Evolutionary conservation across 1,140 invertebrate genomes (phyloP).

Genomic region (Marisa cornuarietis): DNA sequence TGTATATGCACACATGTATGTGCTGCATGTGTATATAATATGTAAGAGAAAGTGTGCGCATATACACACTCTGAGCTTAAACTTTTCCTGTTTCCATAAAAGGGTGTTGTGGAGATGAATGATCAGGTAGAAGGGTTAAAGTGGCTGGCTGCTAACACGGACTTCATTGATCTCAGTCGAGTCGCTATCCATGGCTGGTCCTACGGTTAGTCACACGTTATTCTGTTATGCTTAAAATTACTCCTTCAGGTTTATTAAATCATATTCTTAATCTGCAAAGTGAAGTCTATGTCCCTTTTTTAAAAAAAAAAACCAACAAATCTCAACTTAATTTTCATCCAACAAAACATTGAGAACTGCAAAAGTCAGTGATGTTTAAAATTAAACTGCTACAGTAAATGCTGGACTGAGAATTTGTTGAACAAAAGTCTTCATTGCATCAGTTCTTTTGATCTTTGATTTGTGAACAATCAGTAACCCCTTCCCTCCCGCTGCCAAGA

Average conservation of each 20-base stretch:
- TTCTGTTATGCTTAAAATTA: not conserved
- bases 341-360: not conserved
- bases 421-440: too few species aligned
- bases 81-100: constrained; percentile 29
- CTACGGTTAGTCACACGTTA: constrained; percentile 77
- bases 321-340: not conserved
- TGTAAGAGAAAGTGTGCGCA: not conserved
- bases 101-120: constrained; percentile 92
- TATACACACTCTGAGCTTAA: not conserved
- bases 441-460: too few species aligned
- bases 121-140: constrained; percentile 96
- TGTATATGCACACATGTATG: too few species aligned
- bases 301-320: too few species aligned
- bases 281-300: not conserved
- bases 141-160: constrained; percentile 82
- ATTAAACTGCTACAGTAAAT: too few species aligned
- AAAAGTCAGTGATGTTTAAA: too few species aligned
- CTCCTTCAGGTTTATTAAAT: not conserved
- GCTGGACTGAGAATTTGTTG: too few species aligned
- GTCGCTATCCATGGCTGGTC: constrained; percentile 98
- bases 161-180: constrained; percentile 90
- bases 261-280: not conserved
- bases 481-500: too few species aligned
- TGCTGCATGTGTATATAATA: not conserved
- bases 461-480: too few species aligned